These are phyloP conservation scores for Brienomyrus longianalis DNA, from an alignment of 2,113 vertebrate species.

Conservation along the genomic window DNA sequence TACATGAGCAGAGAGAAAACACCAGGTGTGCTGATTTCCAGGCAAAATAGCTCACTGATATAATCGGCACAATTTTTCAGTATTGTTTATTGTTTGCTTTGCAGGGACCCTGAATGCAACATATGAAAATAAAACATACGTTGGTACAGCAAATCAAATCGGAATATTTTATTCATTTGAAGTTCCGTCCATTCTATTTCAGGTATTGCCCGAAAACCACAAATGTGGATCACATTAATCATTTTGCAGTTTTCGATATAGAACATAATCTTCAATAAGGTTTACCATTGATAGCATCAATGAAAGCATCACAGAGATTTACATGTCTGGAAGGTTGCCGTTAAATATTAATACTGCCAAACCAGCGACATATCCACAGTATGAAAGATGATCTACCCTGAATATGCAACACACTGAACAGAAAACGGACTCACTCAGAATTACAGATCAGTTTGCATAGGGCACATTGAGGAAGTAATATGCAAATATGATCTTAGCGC, in stretches of 20 bases:
- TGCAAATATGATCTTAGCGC: constrained; percentile 10
- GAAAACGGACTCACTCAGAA: constrained; percentile 15
- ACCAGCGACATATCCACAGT: background rate
- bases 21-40: background rate
- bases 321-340: background rate
- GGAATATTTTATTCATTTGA: background rate
- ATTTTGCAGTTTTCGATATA: background rate
- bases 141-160: background rate
- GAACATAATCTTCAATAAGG: background rate
- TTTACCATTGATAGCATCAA: background rate
- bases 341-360: background rate
- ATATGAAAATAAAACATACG: too few relatives aligned
- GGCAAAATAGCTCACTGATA: background rate
- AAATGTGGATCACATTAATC: background rate
- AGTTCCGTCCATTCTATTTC: background rate
- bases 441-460: constrained; percentile 43
- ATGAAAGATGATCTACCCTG: background rate
- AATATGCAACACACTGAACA: constrained; percentile 31
- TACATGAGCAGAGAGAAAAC: background rate
- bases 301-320: background rate
- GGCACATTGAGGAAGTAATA: constrained; percentile 46
- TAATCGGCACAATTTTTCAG: background rate
- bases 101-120: background rate
- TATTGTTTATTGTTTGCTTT: background rate
- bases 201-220: background rate